phyloP scores from a whole-genome alignment of 2,113 vertebrate genomes.

The Parus major region DNA sequence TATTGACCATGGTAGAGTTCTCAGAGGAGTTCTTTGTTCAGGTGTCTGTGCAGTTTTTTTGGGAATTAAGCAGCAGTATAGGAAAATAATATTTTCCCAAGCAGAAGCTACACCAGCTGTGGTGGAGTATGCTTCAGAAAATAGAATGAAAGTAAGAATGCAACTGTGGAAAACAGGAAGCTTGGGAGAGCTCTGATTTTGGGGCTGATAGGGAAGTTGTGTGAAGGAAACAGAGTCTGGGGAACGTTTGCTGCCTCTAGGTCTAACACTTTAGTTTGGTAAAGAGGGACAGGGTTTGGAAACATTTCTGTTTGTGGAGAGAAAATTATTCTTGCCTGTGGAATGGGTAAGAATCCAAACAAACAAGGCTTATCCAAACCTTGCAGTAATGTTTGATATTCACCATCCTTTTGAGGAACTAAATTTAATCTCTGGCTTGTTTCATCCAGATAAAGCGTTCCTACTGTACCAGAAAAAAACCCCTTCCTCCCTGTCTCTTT shows the following conservation, averaged over 20 bases:
- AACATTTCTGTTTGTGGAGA: not conserved
- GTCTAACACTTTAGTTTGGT: not conserved
- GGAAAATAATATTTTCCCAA: not conserved
- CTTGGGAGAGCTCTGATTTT: not conserved
- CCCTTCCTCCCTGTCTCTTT: not conserved
- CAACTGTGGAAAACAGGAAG: slow-evolving; percentile 14
- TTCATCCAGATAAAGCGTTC: slow-evolving; percentile 10
- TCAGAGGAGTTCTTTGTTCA: not conserved
- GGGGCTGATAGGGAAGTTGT: not conserved
- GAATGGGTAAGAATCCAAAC: slow-evolving; percentile 41
- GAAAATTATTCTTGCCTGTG: not conserved
- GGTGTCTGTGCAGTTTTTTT: not conserved
- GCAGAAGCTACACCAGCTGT: not conserved
- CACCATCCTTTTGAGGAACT: slow-evolving; percentile 19
- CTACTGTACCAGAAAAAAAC: slow-evolving; percentile 24
- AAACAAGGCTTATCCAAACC: slow-evolving; percentile 4
- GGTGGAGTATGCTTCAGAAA: slow-evolving; percentile 1
- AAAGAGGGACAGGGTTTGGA: not conserved
- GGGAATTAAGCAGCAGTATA: not conserved
- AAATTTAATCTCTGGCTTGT: slow-evolving; percentile 47
- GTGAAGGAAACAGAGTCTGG: not conserved
- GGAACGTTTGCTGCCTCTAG: not conserved
- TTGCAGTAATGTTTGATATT: slow-evolving; percentile 35
- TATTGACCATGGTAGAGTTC: not conserved
- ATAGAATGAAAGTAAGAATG: not conserved